phyloP scores from a whole-genome alignment of 2,797 vertebrate genomes.

The Oreochromis grahami region DNA sequence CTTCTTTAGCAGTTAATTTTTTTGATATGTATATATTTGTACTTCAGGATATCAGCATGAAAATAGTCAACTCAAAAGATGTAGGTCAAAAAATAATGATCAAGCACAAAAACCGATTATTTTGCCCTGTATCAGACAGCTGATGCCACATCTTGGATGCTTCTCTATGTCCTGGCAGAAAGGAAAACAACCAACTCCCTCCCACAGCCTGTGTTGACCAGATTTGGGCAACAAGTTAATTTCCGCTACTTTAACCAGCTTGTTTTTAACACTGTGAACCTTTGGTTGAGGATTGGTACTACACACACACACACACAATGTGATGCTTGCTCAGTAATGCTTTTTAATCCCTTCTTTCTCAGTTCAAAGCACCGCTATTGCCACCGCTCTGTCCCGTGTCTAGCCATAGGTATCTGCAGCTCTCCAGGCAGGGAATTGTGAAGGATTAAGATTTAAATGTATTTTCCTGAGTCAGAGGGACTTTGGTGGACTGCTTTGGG shows the following conservation, averaged over 20 bases:
- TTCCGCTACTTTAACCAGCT: not conserved
- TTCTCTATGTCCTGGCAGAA: not conserved
- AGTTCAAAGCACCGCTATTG: slow-evolving; percentile 52
- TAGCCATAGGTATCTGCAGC: slow-evolving; percentile 40
- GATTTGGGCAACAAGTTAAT: not conserved
- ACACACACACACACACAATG: not conserved
- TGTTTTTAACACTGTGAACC: not conserved
- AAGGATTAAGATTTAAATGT: slow-evolving; percentile 69
- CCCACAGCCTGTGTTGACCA: not conserved
- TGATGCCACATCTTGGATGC: not conserved
- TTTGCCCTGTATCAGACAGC: not conserved
- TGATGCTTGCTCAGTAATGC: slow-evolving; percentile 37
- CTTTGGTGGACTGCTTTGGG: slow-evolving; percentile 15
- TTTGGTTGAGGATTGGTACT: not conserved
- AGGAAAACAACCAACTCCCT: not conserved
- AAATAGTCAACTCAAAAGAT: not conserved
- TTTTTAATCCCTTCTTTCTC: slow-evolving; percentile 54
- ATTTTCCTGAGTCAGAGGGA: slow-evolving; percentile 63
- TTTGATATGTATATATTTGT: not conserved
- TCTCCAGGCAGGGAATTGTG: slow-evolving; percentile 43
- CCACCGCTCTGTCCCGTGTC: slow-evolving; percentile 29
- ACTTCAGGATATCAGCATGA: not conserved
- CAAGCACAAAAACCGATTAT: not conserved
- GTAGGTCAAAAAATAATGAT: not conserved
- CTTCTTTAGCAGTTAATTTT: not conserved